Evolutionary conservation across 2,797 vertebrate genomes (phyloP), one percentile per base, ranked within the genome.

Genomic region (Sebastes taczanowskii): DNA sequence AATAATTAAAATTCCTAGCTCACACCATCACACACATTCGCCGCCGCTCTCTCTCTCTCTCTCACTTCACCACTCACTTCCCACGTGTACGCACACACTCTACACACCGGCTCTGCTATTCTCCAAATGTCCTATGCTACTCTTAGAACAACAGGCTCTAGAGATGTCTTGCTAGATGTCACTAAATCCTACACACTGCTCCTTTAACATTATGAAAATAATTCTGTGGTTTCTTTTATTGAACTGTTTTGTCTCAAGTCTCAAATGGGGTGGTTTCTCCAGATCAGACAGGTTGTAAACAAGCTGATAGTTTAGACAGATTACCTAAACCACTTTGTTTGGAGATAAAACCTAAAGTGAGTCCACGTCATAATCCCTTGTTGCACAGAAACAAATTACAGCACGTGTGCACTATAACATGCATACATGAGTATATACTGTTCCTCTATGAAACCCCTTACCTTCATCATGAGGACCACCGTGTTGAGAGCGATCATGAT

Each of bases 381-480:
- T 42, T 22, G 32, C 35, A 49, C 23, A 29, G 38, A 46, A 66
- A 27, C 18, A 29, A 66, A 11, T 8, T 59, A 30, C 14, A 46
- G 7, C 16, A 32, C 16, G 8, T 16, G 7, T 42, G 20, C 4
- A 23, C 6, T n/a, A 2, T 9, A 14, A 11, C 11, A 49, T 14
- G 14, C 20, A 38, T n/a, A 38, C 14, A 42, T 18, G 30, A 62
- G 7, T 29, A 52, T 14, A 29, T 20, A 2, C n/a, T 52, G 11
- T 55, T 23, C 6, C 11, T n/a, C 30, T 16, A 42, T 35, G 7
- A 35, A n/a, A 23, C 32, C 7, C 18, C 42, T 93, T 91, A 99
- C 98, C 98, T 99, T 99, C 98, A 99, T 99, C 98, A 99, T 99
- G 77, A 99, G 97, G 78, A 99, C 98, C 62, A 99, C 96, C 0